Base-by-base conservation (phyloP, 2,888 invertebrate genomes). In the Erynnis tages region DNA sequence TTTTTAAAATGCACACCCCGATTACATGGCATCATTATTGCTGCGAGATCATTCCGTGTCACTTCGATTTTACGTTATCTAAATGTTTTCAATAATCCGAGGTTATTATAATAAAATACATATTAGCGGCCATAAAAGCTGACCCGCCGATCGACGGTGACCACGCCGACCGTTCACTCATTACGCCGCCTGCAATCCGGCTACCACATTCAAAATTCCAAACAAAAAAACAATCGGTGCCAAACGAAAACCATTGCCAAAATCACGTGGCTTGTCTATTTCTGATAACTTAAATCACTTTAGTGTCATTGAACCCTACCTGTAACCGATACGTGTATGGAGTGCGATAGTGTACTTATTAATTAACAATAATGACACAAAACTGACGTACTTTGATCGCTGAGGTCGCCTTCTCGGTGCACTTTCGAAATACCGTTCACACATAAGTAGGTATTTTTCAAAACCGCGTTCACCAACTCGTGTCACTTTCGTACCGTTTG, bases 401-500 rank as follows among this genome's bases (percentile, higher is more conserved):
- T 57, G 59, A 59, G 58, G 53, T 60, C 55, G 54, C 44, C 56
- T 50, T 43, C 52, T 58, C 56, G 59, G 48, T 60, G 63, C 64
- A 60, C 62, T 65, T 61, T 59, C 61, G 61, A 62, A 66, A 63
- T 59, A 59, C 55, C 62, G 59, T 59, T 59, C 59, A 58, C 72
- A 70, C 68, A 68, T 43, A 29, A 25, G 45, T 69, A 58, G 71
- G 65, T 73, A 75, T 79, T 79, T 79, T 79, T 77, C 75, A 74
- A 80, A 82, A 82, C 85, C 85, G 73, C 65, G 79, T 83, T 82
- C 80, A 81, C 72, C 77, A 80, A n/a, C 77, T 64, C 76, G 83
- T 81, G 77, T 83, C 84, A 85, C 87, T 85, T 84, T 87, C 84
- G 75, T 76, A 73, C 69, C 67, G 79, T 81, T 76, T 71, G 75